Evolutionary conservation across 2,113 vertebrate species (phyloP), one percentile per base, ranked within the genome.

Genomic region (Gobiocypris rarus): DNA sequence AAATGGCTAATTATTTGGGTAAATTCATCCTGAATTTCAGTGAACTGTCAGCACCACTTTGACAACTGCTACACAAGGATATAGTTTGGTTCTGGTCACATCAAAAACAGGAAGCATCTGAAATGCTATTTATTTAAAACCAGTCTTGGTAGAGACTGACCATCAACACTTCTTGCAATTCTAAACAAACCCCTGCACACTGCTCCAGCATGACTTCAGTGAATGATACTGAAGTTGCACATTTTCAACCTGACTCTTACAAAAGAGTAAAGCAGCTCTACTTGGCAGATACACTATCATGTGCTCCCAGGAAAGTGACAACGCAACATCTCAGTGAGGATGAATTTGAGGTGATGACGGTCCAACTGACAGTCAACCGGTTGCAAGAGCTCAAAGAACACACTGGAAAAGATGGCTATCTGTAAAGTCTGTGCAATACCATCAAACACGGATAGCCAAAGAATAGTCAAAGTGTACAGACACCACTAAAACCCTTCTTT

Each of bases 281-380:
- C 41, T 9, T 85, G 13, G 77, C 77, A 5, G 83, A 84, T 31
- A 82, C 83, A 8, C 71, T 84, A 8, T 87, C 70, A 43, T n/a
- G 22, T 58, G 71, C 77, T 14, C 76, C 9, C 22, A 61, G 10
- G 24, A 61, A 61, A 26, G 58, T 61, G 22, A 61, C 58, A 61
- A 61, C 4, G 10, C 9, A 61, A 6, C 9, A 61, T 24, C 58
- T 61, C 11, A 26, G 1, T 11, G 24, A 61, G 58, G 58, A 61
- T 9, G 58, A 61, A 67, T 48, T 22, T 86, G 17, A 83, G 28
- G 28, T 67, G 63, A 17, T 67, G 63, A 10, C 26, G 7, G 28
- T 34, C 63, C 69, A 45, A 24, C 0, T 71, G 41, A 71, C 45
- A 4, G 9, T 71, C 41, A 71, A 71, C 10, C 4, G 9, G 3